Conservation (phyloP, 2,113 vertebrate genomes). For the Scytalopus superciliaris region DNA sequence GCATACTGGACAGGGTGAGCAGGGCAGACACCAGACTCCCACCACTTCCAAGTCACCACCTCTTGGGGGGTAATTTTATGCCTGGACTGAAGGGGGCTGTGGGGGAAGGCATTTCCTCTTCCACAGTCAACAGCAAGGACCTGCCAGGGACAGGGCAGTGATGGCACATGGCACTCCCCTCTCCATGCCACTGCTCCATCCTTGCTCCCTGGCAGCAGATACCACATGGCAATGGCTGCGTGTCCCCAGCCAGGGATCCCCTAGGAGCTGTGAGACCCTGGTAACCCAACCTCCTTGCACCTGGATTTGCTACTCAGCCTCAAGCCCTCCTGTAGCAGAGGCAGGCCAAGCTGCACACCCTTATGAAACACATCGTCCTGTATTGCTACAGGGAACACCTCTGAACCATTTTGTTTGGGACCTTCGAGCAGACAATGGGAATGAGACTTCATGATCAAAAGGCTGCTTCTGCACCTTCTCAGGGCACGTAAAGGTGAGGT, state of each 20-base stretch:
- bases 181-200: not conserved
- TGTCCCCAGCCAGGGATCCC: not conserved
- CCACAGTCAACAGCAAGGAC: not conserved
- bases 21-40: not conserved
- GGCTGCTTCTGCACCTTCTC: not conserved
- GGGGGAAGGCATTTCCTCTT: not conserved
- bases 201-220: not conserved
- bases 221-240: rapidly evolving
- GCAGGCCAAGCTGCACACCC: not conserved
- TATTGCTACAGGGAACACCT: not conserved
- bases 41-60: not conserved
- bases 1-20: not conserved
- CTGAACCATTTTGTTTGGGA: not conserved
- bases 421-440: rapidly evolving
- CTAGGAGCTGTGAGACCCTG: not conserved
- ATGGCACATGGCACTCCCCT: not conserved
- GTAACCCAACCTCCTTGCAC: not conserved
- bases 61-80: not conserved
- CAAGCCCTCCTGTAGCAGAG: not conserved
- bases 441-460: not conserved
- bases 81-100: not conserved
- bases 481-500: not conserved
- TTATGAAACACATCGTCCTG: not conserved
- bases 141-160: not conserved
- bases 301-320: not conserved